Evolutionary conservation across 1,140 invertebrate species (phyloP).

Genomic region (Drosophila santomea): DNA sequence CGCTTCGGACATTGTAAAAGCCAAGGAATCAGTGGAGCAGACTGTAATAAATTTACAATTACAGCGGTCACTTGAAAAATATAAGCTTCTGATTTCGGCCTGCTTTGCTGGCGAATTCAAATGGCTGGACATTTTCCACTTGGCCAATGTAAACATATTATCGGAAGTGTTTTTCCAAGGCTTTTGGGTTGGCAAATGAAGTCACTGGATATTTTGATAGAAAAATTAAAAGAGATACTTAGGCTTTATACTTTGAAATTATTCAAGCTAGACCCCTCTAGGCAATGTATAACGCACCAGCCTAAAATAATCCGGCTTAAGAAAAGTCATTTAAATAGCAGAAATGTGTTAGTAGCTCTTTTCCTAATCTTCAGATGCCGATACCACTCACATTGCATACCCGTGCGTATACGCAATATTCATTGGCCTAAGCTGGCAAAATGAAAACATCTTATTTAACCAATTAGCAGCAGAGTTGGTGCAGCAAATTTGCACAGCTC

Average conservation of each 20-base stretch:
- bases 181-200: background rate
- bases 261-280: background rate
- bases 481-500: constrained; percentile 57
- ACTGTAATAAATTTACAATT: constrained; percentile 75
- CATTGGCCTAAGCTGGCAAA: constrained; percentile 12
- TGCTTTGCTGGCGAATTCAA: constrained; percentile 8
- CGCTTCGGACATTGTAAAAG: constrained; percentile 49
- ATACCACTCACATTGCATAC: constrained; percentile 14
- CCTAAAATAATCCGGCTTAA: background rate
- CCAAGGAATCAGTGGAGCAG: constrained; percentile 30
- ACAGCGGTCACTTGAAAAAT: constrained; percentile 46
- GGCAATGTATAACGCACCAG: no score
- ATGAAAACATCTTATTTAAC: constrained; percentile 67
- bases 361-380: background rate
- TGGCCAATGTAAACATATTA: constrained; percentile 3
- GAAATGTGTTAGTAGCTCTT: background rate
- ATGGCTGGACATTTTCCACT: constrained; percentile 3
- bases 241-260: background rate
- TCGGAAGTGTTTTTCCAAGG: constrained; percentile 3
- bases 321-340: background rate
- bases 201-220: no score
- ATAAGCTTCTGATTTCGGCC: constrained; percentile 25
- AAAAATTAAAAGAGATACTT: background rate
- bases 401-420: constrained; percentile 56
- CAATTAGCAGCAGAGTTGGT: constrained; percentile 56